phyloP scores from a whole-genome alignment of 2,888 invertebrate genomes.

The Aphelenchoides bicaudatus region DNA sequence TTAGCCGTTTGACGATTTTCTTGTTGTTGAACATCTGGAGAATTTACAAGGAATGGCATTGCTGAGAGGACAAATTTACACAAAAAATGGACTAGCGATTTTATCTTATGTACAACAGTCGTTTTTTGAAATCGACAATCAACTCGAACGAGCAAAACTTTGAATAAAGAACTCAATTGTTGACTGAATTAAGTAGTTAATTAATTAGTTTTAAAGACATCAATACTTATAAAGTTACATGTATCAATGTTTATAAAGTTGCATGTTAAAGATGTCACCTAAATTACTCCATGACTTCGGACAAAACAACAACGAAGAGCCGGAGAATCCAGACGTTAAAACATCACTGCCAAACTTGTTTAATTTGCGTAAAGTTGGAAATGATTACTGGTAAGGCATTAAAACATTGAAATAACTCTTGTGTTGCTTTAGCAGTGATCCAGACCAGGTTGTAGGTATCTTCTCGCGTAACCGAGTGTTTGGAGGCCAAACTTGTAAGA shows the following conservation, averaged over 20 bases:
- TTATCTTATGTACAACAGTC: constrained; percentile 9
- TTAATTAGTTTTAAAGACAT: background rate
- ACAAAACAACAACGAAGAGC: background rate
- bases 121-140: constrained; percentile 1
- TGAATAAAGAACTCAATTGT: constrained; percentile 1
- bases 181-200: background rate
- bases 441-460: constrained; percentile 6
- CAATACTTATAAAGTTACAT: background rate
- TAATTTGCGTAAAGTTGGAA: background rate
- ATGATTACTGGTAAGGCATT: background rate
- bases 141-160: no score
- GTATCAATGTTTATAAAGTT: background rate
- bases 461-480: constrained; percentile 6
- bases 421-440: background rate
- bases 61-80: constrained; percentile 4
- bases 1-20: background rate
- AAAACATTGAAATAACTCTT: background rate
- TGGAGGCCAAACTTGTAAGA: constrained; percentile 1
- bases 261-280: background rate
- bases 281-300: constrained; percentile 9
- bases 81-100: constrained; percentile 8
- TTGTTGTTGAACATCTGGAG: constrained; percentile 15
- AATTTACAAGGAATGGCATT: constrained; percentile 8
- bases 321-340: background rate
- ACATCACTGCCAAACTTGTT: background rate